phyloP scores from a whole-genome alignment of 2,113 vertebrate species.

The Semnornis frantzii region DNA sequence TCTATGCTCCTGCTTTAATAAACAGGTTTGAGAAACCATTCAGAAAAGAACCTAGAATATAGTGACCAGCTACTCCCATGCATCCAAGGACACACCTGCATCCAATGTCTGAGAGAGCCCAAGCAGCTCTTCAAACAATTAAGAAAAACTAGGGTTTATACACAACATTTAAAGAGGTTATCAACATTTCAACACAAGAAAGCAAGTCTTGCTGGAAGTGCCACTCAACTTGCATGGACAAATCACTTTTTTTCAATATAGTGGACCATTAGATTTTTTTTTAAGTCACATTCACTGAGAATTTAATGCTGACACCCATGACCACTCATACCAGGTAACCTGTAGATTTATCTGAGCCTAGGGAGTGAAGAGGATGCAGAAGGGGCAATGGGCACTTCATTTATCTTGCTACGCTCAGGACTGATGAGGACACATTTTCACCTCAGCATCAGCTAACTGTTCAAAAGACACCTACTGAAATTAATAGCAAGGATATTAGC shows the following conservation, averaged over 20 bases:
- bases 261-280: fast-evolving
- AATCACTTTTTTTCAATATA: neutral
- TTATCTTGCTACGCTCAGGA: neutral
- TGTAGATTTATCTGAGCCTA: fast-evolving
- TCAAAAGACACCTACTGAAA: neutral
- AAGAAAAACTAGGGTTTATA: neutral
- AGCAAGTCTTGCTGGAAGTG: neutral
- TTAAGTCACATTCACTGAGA: neutral
- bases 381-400: neutral
- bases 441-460: neutral
- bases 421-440: neutral
- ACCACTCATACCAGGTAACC: neutral
- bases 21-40: neutral
- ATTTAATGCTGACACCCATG: neutral
- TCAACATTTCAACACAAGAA: neutral
- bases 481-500: neutral
- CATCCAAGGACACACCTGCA: fast-evolving
- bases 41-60: neutral
- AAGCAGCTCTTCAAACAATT: neutral
- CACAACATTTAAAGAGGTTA: fast-evolving
- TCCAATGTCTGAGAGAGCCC: neutral
- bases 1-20: neutral
- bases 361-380: neutral
- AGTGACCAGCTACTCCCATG: neutral
- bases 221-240: neutral